Evolutionary conservation across 92 coral and sea anemone genomes (phyloP).

Genomic region (Paragorgia papillata): DNA sequence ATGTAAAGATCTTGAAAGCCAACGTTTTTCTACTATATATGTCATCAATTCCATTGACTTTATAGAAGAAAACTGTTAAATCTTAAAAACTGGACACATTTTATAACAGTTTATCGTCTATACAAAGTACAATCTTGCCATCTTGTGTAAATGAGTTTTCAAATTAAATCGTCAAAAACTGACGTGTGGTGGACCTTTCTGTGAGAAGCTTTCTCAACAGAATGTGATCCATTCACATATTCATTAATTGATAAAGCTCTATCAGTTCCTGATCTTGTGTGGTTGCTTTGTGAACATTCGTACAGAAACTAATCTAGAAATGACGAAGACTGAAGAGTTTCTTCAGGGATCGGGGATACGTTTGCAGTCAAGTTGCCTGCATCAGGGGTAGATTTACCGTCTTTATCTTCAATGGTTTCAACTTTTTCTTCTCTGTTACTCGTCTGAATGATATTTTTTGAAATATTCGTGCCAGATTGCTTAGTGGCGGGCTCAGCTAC

Average conservation of each 20-base stretch:
- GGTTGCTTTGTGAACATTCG: slow-evolving; percentile 21
- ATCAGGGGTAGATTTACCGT: background rate
- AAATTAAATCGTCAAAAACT: slow-evolving; percentile 35
- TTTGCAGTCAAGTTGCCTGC: too few relatives aligned
- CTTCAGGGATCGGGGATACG: too few relatives aligned
- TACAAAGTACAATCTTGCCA: too few relatives aligned
- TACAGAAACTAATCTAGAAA: slow-evolving; percentile 27
- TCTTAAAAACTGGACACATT: too few relatives aligned
- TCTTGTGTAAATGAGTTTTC: too few relatives aligned
- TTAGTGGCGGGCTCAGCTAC: background rate
- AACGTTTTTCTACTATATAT: too few relatives aligned
- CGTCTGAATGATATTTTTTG: background rate
- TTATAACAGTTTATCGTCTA: too few relatives aligned
- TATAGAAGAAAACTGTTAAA: too few relatives aligned
- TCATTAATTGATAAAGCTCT: background rate
- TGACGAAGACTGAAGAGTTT: background rate
- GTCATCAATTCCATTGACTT: too few relatives aligned
- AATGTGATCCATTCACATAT: background rate
- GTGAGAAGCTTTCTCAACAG: background rate
- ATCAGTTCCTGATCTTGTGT: background rate
- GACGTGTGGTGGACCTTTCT: background rate
- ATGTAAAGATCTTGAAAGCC: too few relatives aligned
- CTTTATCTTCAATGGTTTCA: background rate
- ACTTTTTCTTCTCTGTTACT: background rate
- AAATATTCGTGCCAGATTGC: background rate